Conservation (phyloP, 2,888 invertebrate species). For the Sinopyrophorus schimmeli region DNA sequence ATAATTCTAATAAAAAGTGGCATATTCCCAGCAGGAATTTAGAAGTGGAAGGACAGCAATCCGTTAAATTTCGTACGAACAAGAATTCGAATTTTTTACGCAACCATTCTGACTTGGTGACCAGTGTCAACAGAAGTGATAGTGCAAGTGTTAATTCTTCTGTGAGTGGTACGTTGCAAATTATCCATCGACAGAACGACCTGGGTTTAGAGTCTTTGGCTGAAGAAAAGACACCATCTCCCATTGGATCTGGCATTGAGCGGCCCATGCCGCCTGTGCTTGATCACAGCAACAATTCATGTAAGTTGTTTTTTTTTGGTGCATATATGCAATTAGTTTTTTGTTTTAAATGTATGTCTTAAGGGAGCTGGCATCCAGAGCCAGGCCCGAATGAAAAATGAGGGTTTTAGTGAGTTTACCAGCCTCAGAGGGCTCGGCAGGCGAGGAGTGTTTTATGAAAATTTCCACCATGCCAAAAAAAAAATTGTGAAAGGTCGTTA, state of each 20-base stretch:
- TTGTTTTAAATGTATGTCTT: too few relatives aligned
- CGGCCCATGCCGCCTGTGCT: conserved; percentile 51
- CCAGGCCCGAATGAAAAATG: too few relatives aligned
- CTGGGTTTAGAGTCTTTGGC: conserved; percentile 23
- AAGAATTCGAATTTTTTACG: conserved; percentile 3
- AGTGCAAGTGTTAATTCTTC: conserved; percentile 33
- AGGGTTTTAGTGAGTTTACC: too few relatives aligned
- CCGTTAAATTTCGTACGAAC: conserved; percentile 12
- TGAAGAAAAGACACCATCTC: conserved; percentile 21
- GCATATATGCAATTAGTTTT: too few relatives aligned
- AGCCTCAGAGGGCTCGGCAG: too few relatives aligned
- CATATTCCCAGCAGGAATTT: conserved; percentile 16
- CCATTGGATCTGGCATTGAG: conserved; percentile 29
- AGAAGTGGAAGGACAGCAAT: conserved; percentile 13
- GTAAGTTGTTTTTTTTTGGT: too few relatives aligned
- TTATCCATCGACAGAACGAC: conserved; percentile 30
- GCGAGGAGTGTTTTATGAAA: too few relatives aligned
- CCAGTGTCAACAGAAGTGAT: conserved; percentile 27
- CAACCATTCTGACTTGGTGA: conserved; percentile 12
- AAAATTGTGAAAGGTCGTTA: too few relatives aligned
- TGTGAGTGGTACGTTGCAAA: conserved; percentile 33
- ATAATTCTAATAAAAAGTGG: neutral
- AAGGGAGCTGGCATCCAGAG: too few relatives aligned
- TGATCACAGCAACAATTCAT: conserved; percentile 49
- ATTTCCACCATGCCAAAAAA: too few relatives aligned